phyloP scores from a whole-genome alignment of 2,797 vertebrate species.

The Dallia pectoralis region DNA sequence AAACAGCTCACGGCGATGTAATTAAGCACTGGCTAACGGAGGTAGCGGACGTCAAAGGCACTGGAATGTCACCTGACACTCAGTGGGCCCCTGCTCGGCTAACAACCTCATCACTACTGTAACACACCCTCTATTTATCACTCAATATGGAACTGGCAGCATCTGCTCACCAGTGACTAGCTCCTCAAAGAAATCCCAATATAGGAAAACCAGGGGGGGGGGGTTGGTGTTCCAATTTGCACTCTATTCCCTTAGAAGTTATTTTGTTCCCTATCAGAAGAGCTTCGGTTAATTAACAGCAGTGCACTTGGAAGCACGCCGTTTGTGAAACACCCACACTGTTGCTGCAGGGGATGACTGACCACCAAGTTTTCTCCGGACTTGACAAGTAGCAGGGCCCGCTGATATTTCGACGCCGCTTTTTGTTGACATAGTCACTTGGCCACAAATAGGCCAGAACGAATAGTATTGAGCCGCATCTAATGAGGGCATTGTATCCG shows the following conservation, averaged over 20 bases:
- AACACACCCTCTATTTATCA: slow-evolving; percentile 63
- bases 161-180: slow-evolving; percentile 39
- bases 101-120: slow-evolving; percentile 70
- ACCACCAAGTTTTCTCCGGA: neutral
- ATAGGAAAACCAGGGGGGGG: neutral
- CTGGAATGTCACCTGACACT: slow-evolving; percentile 65
- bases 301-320: neutral
- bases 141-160: slow-evolving; percentile 68
- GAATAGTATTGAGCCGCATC: neutral
- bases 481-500: neutral
- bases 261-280: neutral
- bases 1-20: slow-evolving; percentile 62
- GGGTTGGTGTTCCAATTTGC: neutral
- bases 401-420: neutral
- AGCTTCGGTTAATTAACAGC: neutral
- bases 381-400: neutral
- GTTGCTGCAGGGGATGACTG: neutral
- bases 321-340: neutral
- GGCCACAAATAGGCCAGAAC: neutral
- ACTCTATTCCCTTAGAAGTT: neutral
- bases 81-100: slow-evolving; percentile 62
- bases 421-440: neutral
- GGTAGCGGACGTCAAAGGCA: slow-evolving; percentile 45
- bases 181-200: neutral
- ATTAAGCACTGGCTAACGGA: slow-evolving; percentile 58